phyloP scores from a whole-genome alignment of 2,888 invertebrate species.

The Drosophila buzzatii region DNA sequence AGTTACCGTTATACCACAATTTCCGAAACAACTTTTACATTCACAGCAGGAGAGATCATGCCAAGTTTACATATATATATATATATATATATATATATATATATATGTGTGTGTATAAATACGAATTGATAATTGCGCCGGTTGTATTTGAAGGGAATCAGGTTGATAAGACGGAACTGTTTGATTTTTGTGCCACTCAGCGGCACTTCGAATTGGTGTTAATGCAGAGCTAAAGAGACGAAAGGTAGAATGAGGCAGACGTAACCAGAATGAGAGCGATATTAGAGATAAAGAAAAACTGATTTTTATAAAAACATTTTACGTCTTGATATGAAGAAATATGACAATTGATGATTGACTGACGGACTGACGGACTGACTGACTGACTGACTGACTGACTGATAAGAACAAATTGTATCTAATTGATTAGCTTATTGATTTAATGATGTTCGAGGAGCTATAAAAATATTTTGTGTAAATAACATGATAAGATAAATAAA shows the following conservation, averaged over 20 bases:
- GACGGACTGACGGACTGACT: neutral
- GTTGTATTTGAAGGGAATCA: conserved; percentile 20
- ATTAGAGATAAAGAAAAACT: neutral
- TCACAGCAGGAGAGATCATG: conserved; percentile 12
- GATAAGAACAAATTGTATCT: neutral
- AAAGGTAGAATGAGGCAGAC: neutral
- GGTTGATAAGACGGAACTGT: conserved; percentile 39
- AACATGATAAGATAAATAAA: neutral
- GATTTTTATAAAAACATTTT: neutral
- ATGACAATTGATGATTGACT: neutral
- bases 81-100: neutral
- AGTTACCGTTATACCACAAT: conserved; percentile 1
- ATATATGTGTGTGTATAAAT: neutral
- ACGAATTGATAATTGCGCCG: conserved; percentile 44
- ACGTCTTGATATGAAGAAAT: neutral
- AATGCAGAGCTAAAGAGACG: neutral
- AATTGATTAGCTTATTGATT: neutral
- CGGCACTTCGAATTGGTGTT: conserved; percentile 26
- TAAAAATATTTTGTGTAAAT: too few species aligned
- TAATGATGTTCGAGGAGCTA: neutral
- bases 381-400: neutral
- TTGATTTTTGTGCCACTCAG: conserved; percentile 34
- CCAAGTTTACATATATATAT: neutral
- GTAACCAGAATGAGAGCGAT: neutral
- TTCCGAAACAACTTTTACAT: conserved; percentile 7